phyloP scores from a whole-genome alignment of 2,888 invertebrate genomes.

The Bembecia ichneumoniformis region DNA sequence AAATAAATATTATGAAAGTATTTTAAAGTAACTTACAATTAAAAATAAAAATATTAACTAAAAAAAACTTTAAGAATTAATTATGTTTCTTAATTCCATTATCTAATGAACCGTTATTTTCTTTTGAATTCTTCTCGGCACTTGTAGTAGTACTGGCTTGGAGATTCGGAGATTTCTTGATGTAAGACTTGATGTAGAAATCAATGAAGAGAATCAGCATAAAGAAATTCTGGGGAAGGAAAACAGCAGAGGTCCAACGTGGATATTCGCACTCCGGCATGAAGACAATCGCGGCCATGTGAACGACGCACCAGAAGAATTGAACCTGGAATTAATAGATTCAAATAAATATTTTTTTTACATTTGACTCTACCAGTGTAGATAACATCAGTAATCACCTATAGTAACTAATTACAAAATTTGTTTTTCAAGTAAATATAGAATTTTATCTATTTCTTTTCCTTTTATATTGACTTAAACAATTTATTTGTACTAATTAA shows the following conservation, averaged over 20 bases:
- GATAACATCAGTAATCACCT: too few species aligned
- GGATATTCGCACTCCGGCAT: conserved; percentile 73
- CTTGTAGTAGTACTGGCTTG: background rate
- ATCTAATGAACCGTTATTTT: background rate
- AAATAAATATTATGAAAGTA: too few species aligned
- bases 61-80: background rate
- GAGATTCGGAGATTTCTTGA: conserved; percentile 34
- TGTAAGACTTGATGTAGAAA: conserved; percentile 77
- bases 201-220: conserved; percentile 77
- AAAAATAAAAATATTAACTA: background rate
- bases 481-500: too few species aligned
- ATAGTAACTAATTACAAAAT: too few species aligned
- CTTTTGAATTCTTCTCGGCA: background rate
- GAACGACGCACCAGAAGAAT: conserved; percentile 73
- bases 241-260: conserved; percentile 61
- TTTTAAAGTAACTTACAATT: too few species aligned
- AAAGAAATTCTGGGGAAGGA: conserved; percentile 76
- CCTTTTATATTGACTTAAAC: too few species aligned
- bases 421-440: too few species aligned
- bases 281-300: conserved; percentile 60
- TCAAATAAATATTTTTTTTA: background rate
- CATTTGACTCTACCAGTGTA: background rate
- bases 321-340: conserved; percentile 63
- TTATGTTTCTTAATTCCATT: background rate
- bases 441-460: too few species aligned